Conservation (phyloP, 1,140 invertebrate genomes). For the Sesamia nonagrioides region DNA sequence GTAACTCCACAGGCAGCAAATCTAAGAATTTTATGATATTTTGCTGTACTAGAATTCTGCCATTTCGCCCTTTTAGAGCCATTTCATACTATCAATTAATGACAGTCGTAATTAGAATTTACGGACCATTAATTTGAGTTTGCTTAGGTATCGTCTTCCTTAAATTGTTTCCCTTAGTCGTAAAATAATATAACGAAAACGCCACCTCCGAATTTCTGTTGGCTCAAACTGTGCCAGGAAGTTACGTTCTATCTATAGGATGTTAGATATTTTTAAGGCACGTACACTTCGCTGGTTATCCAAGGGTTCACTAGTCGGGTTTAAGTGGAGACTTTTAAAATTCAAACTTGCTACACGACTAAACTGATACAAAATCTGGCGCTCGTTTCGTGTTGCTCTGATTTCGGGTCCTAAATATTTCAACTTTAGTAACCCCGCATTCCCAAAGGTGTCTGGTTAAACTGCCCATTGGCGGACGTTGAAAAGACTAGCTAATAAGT, state of each 20-base stretch:
- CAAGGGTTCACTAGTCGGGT: slow-evolving; percentile 32
- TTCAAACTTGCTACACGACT: slow-evolving; percentile 9
- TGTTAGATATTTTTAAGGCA: slow-evolving; percentile 51
- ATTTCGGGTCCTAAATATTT: slow-evolving; percentile 9
- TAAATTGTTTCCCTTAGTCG: background rate
- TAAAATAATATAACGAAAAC: background rate
- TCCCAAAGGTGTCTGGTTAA: background rate
- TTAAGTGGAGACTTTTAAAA: slow-evolving; percentile 42
- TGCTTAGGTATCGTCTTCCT: too few species aligned
- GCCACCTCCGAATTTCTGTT: slow-evolving; percentile 11
- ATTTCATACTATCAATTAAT: too few species aligned
- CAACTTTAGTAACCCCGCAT: slow-evolving; percentile 6
- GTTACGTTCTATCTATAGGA: slow-evolving; percentile 39
- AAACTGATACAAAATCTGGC: background rate
- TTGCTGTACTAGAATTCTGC: too few species aligned
- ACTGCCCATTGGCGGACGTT: background rate
- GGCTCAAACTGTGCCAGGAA: slow-evolving; percentile 7
- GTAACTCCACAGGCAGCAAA: too few species aligned
- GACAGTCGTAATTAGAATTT: too few species aligned
- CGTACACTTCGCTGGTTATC: slow-evolving; percentile 45
- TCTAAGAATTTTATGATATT: too few species aligned
- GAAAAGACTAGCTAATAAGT: background rate
- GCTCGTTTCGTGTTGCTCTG: background rate
- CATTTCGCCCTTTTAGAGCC: too few species aligned
- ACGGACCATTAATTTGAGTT: too few species aligned